A percentile compares a stretch with the other conserved stretches of the same genome.
These are phyloP conservation scores for Morus bassanus DNA, from an alignment of 2,797 vertebrate genomes.

Conservation along the genomic window DNA sequence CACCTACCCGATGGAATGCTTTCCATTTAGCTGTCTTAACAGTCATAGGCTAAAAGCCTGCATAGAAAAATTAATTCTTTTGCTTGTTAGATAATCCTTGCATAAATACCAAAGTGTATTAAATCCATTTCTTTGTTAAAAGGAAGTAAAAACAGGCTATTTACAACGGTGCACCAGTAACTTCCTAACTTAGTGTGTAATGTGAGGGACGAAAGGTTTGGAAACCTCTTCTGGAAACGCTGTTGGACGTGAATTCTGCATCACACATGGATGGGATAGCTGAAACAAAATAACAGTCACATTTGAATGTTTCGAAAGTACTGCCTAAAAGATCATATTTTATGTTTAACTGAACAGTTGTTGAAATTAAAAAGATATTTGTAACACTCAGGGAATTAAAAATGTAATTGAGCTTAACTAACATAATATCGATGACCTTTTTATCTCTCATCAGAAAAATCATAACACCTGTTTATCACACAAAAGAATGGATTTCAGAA, in stretches of 20 bases:
- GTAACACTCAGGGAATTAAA: conserved; percentile 8
- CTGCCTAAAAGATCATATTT: neutral
- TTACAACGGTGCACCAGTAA: conserved; percentile 3
- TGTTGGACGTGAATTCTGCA: neutral
- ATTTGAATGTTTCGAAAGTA: neutral
- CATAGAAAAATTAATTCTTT: neutral
- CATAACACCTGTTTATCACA: neutral
- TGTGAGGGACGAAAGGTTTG: neutral
- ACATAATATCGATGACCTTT: neutral
- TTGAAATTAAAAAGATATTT: conserved; percentile 24
- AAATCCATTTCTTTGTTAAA: neutral
- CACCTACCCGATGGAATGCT: neutral
- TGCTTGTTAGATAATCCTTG: neutral
- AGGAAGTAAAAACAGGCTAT: neutral
- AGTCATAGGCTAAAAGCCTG: neutral
- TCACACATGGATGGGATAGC: neutral
- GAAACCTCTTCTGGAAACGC: conserved; percentile 10
- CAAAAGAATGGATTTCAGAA: neutral
- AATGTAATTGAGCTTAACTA: conserved; percentile 13
- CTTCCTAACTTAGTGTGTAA: neutral
- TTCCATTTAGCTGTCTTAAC: neutral
- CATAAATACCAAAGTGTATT: neutral
- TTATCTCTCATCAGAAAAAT: neutral
- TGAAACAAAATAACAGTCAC: neutral
- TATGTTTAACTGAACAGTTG: neutral